phyloP scores from a whole-genome alignment of 2,888 invertebrate genomes.

The Nemoura dubitans region DNA sequence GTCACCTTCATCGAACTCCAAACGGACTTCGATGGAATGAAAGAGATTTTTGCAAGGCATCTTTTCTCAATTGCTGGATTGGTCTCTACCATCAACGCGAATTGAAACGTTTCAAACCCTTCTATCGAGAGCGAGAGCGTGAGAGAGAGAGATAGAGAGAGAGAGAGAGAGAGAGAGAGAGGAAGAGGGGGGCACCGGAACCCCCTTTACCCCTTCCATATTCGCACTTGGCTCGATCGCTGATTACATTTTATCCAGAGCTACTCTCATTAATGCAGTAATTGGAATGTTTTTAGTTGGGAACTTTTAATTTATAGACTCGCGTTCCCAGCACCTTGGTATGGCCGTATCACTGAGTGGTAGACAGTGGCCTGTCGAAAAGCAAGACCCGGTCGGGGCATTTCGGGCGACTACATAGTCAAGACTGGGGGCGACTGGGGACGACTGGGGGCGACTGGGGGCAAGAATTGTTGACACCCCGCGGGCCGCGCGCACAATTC shows the following conservation, averaged over 20 bases:
- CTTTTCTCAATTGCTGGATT: neutral
- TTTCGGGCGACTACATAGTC: too few species aligned
- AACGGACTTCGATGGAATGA: neutral
- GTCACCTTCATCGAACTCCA: neutral
- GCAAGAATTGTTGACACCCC: neutral
- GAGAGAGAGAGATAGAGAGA: too few species aligned
- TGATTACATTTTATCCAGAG: conserved; percentile 4
- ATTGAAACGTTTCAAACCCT: neutral
- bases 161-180: too few species aligned
- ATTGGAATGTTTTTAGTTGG: neutral
- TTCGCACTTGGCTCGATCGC: conserved; percentile 12
- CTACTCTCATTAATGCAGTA: conserved; percentile 12
- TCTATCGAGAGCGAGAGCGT: too few species aligned
- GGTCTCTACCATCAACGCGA: neutral
- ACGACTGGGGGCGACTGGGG: neutral
- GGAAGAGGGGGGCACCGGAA: too few species aligned
- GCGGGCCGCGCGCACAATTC: neutral
- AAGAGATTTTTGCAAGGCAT: neutral
- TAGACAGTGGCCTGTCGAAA: conserved; percentile 3
- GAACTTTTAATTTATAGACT: conserved; percentile 7
- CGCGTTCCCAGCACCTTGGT: neutral
- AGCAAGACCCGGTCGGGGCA: neutral
- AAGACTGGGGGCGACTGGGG: neutral
- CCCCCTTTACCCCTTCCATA: neutral
- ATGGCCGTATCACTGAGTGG: neutral